Conservation (phyloP, 2,113 vertebrate genomes). For the Phylloscopus trochilus region DNA sequence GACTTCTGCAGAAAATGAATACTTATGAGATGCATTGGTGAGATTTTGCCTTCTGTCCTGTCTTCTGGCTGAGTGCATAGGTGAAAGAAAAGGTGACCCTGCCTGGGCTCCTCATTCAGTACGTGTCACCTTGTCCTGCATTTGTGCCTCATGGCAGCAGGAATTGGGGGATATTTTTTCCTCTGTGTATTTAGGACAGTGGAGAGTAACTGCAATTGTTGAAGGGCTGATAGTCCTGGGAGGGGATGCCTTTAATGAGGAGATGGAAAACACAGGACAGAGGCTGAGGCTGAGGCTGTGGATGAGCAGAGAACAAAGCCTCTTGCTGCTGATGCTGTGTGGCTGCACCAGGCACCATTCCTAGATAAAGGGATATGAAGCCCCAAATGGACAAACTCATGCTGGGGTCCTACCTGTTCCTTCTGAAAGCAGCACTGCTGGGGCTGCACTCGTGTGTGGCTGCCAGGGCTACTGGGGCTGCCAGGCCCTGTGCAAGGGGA, state of each 20-base stretch:
- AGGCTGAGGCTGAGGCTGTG: not conserved
- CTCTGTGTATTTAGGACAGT: not conserved
- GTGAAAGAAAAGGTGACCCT: not conserved
- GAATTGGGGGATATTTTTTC: not conserved
- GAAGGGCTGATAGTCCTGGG: not conserved
- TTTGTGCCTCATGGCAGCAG: not conserved
- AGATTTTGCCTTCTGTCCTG: not conserved
- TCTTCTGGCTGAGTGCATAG: not conserved
- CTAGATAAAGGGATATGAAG: not conserved
- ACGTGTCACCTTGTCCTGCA: not conserved
- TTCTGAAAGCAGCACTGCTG: not conserved
- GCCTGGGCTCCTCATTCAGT: not conserved
- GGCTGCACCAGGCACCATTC: not conserved
- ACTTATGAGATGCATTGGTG: not conserved
- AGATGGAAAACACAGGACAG: not conserved
- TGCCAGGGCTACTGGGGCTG: not conserved
- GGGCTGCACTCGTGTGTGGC: fast-evolving
- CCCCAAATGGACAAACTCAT: not conserved
- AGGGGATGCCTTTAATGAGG: not conserved
- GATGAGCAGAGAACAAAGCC: conserved; percentile 15
- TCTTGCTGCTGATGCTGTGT: fast-evolving
- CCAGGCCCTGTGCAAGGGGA: not conserved
- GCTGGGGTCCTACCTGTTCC: not conserved
- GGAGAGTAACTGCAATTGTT: not conserved
- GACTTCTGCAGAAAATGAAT: not conserved